Evolutionary conservation across 2,113 vertebrate genomes (phyloP), one percentile per base, ranked within the genome.

Genomic region (Lamprotornis superbus): DNA sequence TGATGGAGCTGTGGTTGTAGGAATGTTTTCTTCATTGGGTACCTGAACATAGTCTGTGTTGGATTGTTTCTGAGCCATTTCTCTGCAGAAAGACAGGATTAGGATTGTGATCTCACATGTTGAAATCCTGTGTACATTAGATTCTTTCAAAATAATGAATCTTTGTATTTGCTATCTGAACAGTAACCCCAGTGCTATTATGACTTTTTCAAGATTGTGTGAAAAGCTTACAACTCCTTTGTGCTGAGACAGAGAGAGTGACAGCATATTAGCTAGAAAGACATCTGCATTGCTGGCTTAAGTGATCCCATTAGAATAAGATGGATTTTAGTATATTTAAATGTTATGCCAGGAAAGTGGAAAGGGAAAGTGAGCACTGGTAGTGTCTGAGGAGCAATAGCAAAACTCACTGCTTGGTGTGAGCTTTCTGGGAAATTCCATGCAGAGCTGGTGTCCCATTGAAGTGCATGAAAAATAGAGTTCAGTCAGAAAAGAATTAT

Each of bases 71-170:
- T 95, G 88, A 76, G 86, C 70, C 93, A 98, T 97, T 86, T 97
- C 96, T 94, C 98, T 98, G 95, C 56, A 93, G 92, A 76, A 97
- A 95, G 33, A 95, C 81, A 95, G 81, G 74, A 82, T 71, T 47
- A 80, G 24, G 46, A 53, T 80, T 88, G 83, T 93, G 80, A 90
- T 79, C 59, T 82, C 49, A 42, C 19, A 8, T 31, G 39, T 17
- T 70, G 59, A 90, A 90, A 90, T 64, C 59, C 50, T 40, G 37
- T 8, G 16, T 77, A 37, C 28, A 12, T 40, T 28, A 78, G 16
- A 90, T 11, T 24, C 22, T 78, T 88, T 63, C 42, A 50, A 59
- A 90, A 85, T 30, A 70, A 53, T 4, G 12, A 74, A 24, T 50
- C 67, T 65, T 52, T 31, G 11, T 83, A 28, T 86, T 40, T 86